Percentiles rank a stretch among this genome's conserved stretches.
Evolutionary conservation across 2,888 invertebrate genomes (phyloP).

Genomic region (Himalopsyche anomala): DNA sequence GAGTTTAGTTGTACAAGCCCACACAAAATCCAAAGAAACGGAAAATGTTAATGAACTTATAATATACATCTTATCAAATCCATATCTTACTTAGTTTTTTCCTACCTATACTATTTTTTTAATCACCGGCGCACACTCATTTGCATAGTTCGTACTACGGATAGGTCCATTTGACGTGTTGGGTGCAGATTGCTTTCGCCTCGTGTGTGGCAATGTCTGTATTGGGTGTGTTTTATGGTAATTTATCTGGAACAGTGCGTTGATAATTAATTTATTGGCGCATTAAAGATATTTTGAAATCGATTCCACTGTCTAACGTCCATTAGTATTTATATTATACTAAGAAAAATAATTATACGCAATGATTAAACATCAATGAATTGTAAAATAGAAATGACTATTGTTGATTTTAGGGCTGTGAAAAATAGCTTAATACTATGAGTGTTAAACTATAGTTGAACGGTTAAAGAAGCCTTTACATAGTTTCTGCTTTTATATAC

Average conservation of each 20-base stretch:
- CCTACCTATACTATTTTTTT: conserved; percentile 48
- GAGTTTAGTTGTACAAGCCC: conserved; percentile 14
- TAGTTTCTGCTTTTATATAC: too few species aligned
- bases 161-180: conserved; percentile 48
- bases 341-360: not conserved
- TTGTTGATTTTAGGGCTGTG: too few species aligned
- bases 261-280: not conserved
- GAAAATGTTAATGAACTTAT: conserved; percentile 49
- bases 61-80: conserved; percentile 50
- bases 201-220: conserved; percentile 53
- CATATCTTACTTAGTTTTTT: conserved; percentile 53
- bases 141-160: conserved; percentile 43
- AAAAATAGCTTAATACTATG: too few species aligned
- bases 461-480: too few species aligned
- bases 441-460: too few species aligned
- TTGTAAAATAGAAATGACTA: too few species aligned
- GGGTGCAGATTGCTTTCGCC: conserved; percentile 54
- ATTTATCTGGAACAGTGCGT: not conserved
- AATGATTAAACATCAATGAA: too few species aligned
- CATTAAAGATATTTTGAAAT: too few species aligned
- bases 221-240: conserved; percentile 41
- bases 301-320: not conserved
- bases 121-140: conserved; percentile 29
- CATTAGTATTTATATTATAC: not conserved
- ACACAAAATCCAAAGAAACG: conserved; percentile 17